These are phyloP conservation scores for Panopea generosa DNA, from an alignment of 2,888 invertebrate species.

Conservation along the genomic window DNA sequence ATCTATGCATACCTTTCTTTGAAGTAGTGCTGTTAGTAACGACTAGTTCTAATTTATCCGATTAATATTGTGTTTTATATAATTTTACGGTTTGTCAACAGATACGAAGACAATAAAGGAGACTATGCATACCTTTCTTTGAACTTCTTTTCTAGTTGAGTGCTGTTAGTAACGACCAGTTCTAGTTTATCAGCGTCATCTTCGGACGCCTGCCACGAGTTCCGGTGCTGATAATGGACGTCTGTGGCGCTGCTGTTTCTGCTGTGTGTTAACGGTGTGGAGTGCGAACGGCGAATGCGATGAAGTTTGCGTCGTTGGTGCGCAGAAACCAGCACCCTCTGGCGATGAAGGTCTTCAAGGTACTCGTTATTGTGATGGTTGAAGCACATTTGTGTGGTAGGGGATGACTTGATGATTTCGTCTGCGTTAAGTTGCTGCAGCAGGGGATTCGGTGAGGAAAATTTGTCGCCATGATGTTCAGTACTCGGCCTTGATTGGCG, in stretches of 20 bases:
- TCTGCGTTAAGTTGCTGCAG: slow-evolving; percentile 31
- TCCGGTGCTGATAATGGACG: slow-evolving; percentile 7
- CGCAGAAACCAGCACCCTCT: slow-evolving; percentile 61
- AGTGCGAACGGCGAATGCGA: slow-evolving; percentile 42
- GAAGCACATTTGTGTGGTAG: slow-evolving; percentile 39
- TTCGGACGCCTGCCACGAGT: slow-evolving; percentile 35
- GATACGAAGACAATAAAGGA: too few relatives aligned
- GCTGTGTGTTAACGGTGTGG: slow-evolving; percentile 34
- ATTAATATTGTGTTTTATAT: too few relatives aligned
- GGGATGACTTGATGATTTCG: slow-evolving; percentile 43
- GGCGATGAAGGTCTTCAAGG: slow-evolving; percentile 57
- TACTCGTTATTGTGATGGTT: slow-evolving; percentile 57
- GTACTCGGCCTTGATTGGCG: slow-evolving; percentile 41
- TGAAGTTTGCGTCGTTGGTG: slow-evolving; percentile 58
- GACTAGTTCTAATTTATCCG: too few relatives aligned
- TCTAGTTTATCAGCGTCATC: slow-evolving; percentile 35
- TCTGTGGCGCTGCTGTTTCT: slow-evolving; percentile 26
- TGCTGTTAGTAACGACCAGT: slow-evolving; percentile 41
- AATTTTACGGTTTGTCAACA: too few relatives aligned
- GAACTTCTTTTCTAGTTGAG: slow-evolving; percentile 32
- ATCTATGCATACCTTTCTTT: too few relatives aligned
- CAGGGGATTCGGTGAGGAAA: slow-evolving; percentile 37
- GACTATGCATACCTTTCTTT: slow-evolving; percentile 50
- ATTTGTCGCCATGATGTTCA: slow-evolving; percentile 44
- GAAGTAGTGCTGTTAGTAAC: too few relatives aligned